phyloP scores from a whole-genome alignment of 2,888 invertebrate species.

The Hyles lineata region DNA sequence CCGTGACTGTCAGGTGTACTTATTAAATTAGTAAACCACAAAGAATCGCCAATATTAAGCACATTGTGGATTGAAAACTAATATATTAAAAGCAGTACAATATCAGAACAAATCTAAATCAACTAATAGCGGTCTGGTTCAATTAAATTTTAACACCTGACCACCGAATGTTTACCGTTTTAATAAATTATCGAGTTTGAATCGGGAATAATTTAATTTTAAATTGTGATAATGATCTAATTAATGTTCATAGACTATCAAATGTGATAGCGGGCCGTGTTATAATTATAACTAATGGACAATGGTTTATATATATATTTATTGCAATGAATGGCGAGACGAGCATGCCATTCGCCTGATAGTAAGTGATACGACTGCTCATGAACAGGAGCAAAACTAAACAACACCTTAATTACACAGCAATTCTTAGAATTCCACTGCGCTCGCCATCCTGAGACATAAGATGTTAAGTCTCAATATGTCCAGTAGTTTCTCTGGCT shows the following conservation, averaged over 20 bases:
- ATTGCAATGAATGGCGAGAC: no score
- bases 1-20: no score
- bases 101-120: slow-evolving; percentile 33
- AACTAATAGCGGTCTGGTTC: slow-evolving; percentile 30
- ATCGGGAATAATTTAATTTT: not conserved
- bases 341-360: no score
- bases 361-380: no score
- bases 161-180: not conserved
- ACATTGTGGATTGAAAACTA: not conserved
- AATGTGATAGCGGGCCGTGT: not conserved
- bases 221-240: slow-evolving; percentile 1
- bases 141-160: slow-evolving; percentile 32
- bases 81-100: not conserved
- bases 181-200: not conserved
- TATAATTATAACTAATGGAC: not conserved
- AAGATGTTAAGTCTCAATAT: no score
- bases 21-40: not conserved
- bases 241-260: not conserved
- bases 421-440: no score
- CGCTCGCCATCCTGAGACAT: no score
- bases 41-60: not conserved
- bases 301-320: no score
- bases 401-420: no score
- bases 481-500: no score
- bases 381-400: no score